Conservation (phyloP, 2,113 vertebrate genomes). For the Leptodactylus fuscus region DNA sequence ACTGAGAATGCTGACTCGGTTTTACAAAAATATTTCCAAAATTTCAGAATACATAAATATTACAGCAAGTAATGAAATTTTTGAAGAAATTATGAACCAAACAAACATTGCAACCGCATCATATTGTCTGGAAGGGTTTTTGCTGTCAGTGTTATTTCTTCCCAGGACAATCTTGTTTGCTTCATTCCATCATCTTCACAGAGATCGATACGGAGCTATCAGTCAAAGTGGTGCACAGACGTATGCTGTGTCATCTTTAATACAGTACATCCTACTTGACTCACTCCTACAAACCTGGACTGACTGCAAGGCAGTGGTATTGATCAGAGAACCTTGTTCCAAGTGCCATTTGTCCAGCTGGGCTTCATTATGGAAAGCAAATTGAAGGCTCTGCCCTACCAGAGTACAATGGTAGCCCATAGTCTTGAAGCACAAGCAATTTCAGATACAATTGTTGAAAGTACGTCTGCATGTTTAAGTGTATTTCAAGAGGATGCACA, state of each 20-base stretch:
- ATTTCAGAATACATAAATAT: too few species aligned
- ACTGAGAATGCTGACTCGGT: neutral
- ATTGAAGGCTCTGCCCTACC: neutral
- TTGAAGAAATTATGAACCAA: too few species aligned
- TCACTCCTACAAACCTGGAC: conserved; percentile 36
- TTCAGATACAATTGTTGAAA: conserved; percentile 4
- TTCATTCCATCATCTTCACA: conserved; percentile 36
- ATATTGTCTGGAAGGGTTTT: too few species aligned
- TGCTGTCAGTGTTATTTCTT: neutral
- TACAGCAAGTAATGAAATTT: too few species aligned
- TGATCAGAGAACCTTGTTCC: conserved; percentile 43
- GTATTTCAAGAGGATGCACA: conserved; percentile 17
- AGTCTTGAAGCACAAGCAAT: neutral
- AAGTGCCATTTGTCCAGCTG: conserved; percentile 23
- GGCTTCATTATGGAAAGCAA: conserved; percentile 27
- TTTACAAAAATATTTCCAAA: too few species aligned
- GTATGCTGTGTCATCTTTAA: conserved; percentile 56
- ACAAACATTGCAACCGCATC: too few species aligned
- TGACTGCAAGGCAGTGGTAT: conserved; percentile 29
- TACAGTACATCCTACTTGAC: conserved; percentile 51
- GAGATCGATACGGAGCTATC: conserved; percentile 45
- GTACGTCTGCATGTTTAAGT: neutral
- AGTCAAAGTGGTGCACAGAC: conserved; percentile 41
- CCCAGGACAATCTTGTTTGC: conserved; percentile 21
- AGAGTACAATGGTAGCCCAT: neutral